Evolutionary conservation across 2,113 vertebrate species (phyloP), one percentile per base, ranked within the genome.

Genomic region (Heloderma charlesbogerti): DNA sequence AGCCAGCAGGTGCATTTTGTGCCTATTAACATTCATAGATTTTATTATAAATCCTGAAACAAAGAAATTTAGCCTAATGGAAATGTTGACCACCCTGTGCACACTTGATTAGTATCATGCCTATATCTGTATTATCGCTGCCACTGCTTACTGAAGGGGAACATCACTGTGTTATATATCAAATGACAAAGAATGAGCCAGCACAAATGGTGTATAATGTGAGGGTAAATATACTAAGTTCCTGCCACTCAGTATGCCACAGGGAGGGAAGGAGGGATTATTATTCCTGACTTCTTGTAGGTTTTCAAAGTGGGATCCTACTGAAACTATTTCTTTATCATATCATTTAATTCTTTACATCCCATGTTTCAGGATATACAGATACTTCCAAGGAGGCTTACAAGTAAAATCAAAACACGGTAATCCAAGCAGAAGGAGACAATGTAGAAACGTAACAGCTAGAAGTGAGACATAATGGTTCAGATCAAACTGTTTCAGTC

Each of bases 21-120:
- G n/a, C 29, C 75, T 94, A 78, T 94, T 95, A 96, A 92, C 85
- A 96, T 94, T 90, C 20, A 1, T 79, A 83, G 57, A 88, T 78
- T 95, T 95, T 91, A 90, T 92, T 94, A 92, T 90, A 92, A 48
- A 92, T 91, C 84, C 75, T 78, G 94, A 95, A 95, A 90, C 31
- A 20, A 40, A 92, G 89, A 89, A 95, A 91, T 66, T 27, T 92
- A 91, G 63, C 85, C 31, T 79, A 67, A 89, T 79, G 85, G 72
- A 94, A 90, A 25, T 94, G 43, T 10, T 92, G 80, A 88, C 43
- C 84, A 91, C 37, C 84, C 8, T 60, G 40, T 90, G 69, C 8
- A 92, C 87, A 75, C 88, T 87, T 91, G n/a, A 88, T 45, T 86
- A 90, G 79, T 93, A 51, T 0, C 54, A 4, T 37, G 75, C 5